phyloP scores from a whole-genome alignment of 2,888 invertebrate genomes.

The Peribatodes rhomboidaria region DNA sequence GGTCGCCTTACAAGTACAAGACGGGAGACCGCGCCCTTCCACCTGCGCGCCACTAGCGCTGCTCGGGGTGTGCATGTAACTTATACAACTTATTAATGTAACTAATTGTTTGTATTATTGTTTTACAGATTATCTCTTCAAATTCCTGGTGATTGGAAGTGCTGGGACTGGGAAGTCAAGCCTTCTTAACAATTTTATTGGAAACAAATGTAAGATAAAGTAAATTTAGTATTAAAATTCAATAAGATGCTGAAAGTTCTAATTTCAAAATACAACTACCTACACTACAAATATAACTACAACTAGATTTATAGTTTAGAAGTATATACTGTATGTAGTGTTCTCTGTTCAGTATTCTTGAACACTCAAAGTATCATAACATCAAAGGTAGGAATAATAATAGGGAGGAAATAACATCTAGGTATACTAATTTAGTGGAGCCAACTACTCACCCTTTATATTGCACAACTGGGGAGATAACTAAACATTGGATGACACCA shows the following conservation, averaged over 20 bases:
- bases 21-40: too few species aligned
- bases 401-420: not conserved
- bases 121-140: conserved; percentile 92
- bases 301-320: too few species aligned
- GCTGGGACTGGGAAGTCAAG: conserved; percentile 95
- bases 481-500: not conserved
- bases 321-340: too few species aligned
- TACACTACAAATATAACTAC: too few species aligned
- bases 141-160: conserved; percentile 94
- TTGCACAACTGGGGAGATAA: not conserved
- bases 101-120: not conserved
- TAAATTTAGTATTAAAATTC: not conserved
- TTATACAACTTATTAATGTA: not conserved
- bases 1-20: too few species aligned
- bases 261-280: too few species aligned
- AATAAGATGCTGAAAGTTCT: too few species aligned
- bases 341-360: too few species aligned
- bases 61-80: not conserved
- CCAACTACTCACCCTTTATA: not conserved
- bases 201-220: conserved; percentile 92
- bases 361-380: too few species aligned
- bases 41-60: too few species aligned
- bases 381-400: too few species aligned
- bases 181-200: conserved; percentile 93
- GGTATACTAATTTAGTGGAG: not conserved